A percentile compares a stretch with the other conserved stretches of the same genome.
Evolutionary conservation across 2,797 vertebrate genomes (phyloP).

Genomic region (Psittacula derbiana): DNA sequence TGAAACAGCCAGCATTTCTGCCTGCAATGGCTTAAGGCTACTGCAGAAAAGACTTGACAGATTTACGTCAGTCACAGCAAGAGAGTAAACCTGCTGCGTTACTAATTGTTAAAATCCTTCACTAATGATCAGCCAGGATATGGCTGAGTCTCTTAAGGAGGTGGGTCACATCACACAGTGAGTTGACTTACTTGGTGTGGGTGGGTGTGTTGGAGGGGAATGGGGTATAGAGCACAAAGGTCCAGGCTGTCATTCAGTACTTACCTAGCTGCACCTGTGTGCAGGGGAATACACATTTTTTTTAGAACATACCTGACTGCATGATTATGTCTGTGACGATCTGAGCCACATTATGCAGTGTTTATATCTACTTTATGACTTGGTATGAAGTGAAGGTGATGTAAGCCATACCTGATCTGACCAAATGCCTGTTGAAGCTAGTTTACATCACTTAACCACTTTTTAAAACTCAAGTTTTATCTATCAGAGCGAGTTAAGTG

Average conservation of each 20-base stretch:
- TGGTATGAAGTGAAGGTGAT: not conserved
- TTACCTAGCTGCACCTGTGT: not conserved
- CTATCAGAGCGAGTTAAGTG: not conserved
- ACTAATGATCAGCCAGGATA: not conserved
- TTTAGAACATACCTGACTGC: not conserved
- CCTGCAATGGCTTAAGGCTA: not conserved
- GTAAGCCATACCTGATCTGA: not conserved
- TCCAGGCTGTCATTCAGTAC: not conserved
- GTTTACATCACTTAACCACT: not conserved
- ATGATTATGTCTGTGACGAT: not conserved
- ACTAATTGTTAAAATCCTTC: not conserved
- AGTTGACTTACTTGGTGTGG: not conserved
- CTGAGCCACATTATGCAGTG: not conserved
- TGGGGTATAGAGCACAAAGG: not conserved
- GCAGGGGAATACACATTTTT: fast-evolving
- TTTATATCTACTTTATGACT: not conserved
- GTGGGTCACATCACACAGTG: fast-evolving
- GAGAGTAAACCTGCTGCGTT: not conserved
- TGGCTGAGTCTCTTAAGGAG: not conserved
- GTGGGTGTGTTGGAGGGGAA: not conserved
- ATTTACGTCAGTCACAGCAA: not conserved
- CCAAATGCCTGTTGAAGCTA: not conserved
- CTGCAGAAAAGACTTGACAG: not conserved
- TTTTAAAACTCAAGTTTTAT: not conserved
- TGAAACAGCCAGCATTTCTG: not conserved